Evolutionary conservation across 2,797 vertebrate species (phyloP).

Genomic region (Acridotheres tristis): DNA sequence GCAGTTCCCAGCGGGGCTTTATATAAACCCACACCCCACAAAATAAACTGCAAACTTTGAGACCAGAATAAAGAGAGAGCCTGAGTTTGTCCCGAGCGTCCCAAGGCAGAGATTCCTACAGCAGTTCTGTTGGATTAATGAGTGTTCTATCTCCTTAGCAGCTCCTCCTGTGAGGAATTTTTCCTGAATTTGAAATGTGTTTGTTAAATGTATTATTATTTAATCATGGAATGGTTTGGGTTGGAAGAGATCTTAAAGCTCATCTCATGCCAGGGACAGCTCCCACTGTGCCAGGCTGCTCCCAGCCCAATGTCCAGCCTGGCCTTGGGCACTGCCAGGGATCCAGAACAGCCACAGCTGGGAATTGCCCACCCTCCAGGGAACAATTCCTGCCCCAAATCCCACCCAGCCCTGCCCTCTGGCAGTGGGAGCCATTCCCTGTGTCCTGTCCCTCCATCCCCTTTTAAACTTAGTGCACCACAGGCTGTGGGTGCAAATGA

Average conservation of each 20-base stretch:
- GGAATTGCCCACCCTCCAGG: accelerated
- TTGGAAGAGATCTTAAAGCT: not conserved
- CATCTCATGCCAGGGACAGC: not conserved
- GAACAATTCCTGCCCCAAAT: not conserved
- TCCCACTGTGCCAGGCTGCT: accelerated
- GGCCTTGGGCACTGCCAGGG: not conserved
- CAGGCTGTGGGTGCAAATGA: accelerated
- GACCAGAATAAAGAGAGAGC: no score
- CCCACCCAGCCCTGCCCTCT: not conserved
- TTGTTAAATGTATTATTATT: not conserved
- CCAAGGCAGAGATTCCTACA: no score
- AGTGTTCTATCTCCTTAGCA: not conserved
- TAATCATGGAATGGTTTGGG: not conserved
- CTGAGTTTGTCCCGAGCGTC: no score
- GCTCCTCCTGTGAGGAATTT: accelerated
- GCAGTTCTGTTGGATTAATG: not conserved
- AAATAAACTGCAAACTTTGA: no score
- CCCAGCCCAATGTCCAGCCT: accelerated
- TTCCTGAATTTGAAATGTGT: not conserved
- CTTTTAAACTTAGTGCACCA: not conserved
- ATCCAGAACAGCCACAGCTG: not conserved
- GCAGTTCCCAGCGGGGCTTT: no score
- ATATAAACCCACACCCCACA: no score
- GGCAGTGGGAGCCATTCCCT: not conserved
- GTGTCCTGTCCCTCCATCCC: not conserved